Evolutionary conservation across 2,113 vertebrate genomes (phyloP), one percentile per base, ranked within the genome.

Genomic region (Charadrius vociferus): DNA sequence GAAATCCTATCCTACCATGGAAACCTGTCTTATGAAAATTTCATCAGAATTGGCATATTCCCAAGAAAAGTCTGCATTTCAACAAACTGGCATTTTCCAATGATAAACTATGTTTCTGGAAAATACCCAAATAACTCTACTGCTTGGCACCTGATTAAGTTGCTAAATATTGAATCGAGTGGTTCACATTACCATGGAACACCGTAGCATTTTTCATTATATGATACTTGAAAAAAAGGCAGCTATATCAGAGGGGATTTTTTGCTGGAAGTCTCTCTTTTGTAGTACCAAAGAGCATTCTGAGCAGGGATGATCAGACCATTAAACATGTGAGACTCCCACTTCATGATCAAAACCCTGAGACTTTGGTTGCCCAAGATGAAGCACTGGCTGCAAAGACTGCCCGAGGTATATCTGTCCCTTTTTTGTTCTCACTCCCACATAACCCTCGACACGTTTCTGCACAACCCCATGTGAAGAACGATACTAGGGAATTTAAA

Each of bases 121-220:
- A 95, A 95, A 90, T 78, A 32, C 32, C 37, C 88, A 95, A 66
- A 73, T 49, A 89, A 49, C 58, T 88, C 67, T 47, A 75, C 55
- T 81, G 52, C 66, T 93, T 91, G 84, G 73, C 88, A 96, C 66
- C 83, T 96, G 72, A 50, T 95, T 71, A 52, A 49, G 68, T 56
- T 95, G 77, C 49, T 96, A 86, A 97, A 95, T 88, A 85, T 85
- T 94, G 79, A 90, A 95, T 93, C 49, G 82, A 91, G 70, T 56
- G 62, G 53, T 79, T 92, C 86, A 75, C 39, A 84, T 93, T 95
- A 89, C 88, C 34, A 8, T n/a, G 49, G 73, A 95, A 56, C 36
- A 86, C 27, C 47, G 32, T 14, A 59, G 68, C 30, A 26, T 56
- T 95, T 85, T 65, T 81, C 52, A 47, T 87, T 72, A 27, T 41